Percentiles rank a stretch among this genome's conserved stretches.
Conservation (phyloP, 1,140 invertebrate species). For the Bathynomus jamesi region DNA sequence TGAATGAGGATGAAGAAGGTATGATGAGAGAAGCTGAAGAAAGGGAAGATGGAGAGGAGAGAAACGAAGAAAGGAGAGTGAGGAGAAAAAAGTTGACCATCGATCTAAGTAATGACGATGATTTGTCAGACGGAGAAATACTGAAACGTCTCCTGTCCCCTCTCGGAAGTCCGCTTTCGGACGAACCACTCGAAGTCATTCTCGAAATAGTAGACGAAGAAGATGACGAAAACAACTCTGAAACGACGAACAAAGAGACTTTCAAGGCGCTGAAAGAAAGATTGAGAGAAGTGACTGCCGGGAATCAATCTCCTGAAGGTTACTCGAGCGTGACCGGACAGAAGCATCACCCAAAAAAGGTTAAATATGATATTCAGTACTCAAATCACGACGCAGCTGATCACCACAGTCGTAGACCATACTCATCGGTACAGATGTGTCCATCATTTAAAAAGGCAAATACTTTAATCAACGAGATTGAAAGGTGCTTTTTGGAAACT, state of each 20-base stretch:
- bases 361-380: neutral
- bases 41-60: neutral
- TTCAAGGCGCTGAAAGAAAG: neutral
- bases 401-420: neutral
- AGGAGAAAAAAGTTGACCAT: neutral
- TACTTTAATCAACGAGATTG: neutral
- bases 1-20: neutral
- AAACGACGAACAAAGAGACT: no score
- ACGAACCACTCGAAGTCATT: neutral
- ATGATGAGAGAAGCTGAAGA: neutral
- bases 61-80: neutral
- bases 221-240: neutral
- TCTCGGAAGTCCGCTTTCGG: neutral
- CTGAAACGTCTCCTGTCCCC: neutral
- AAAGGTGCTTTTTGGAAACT: neutral
- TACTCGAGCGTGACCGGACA: neutral
- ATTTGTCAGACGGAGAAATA: neutral
- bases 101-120: neutral
- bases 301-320: neutral
- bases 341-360: neutral
- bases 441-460: neutral
- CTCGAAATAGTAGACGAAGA: neutral
- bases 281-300: neutral
- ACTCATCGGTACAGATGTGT: neutral
- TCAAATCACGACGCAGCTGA: neutral